Base-by-base conservation (phyloP, 1,140 invertebrate species). In the Bombus terrestris region DNA sequence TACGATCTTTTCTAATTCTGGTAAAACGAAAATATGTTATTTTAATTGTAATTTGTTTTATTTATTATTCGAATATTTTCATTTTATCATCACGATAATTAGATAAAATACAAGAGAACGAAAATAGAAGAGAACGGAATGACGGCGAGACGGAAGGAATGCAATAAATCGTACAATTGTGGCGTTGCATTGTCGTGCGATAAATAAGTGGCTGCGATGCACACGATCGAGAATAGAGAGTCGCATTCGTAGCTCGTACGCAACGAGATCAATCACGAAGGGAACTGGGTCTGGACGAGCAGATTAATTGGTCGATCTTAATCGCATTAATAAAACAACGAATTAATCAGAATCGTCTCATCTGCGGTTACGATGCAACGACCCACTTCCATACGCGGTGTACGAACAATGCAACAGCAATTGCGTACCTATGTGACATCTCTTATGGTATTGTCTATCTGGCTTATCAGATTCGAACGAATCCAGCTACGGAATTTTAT, bases 371-470 rank as follows among this genome's bases (percentile, higher is more conserved):
- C 71, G 88, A 92, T 90, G 92, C 92, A 90, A 86, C 90, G 93
- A 93, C 92, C 93, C 86, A 93, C 77, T 92, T 94, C 59, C 53
- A 88, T 77, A 79, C 76, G 72, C 73, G 81, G 69, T 18, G 1
- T 35, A 76, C 32, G 77, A 64, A 86, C 81, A 89, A 87, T 78
- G 47, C 71, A 57, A 89, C 86, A 87, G 6, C 47, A 18, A 53
- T 53, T 90, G 76, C 79, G 74, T 80, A n/a, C 10, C 43, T 22
- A 68, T 0, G 32, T 37, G 72, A 47, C 73, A 76, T 78, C 75
- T 84, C n/a, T 71, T 68, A 53, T 18, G 32, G 35, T 85, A 68
- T 73, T 79, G 72, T 85, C 73, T 80, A 57, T 64, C 32, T 4
- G n/a, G 32, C 22, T 80, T 85, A 85, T 85, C 83, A 72, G 37